These are phyloP conservation scores for Hippotragus niger DNA, from an alignment of 2,113 vertebrate genomes.

Conservation along the genomic window DNA sequence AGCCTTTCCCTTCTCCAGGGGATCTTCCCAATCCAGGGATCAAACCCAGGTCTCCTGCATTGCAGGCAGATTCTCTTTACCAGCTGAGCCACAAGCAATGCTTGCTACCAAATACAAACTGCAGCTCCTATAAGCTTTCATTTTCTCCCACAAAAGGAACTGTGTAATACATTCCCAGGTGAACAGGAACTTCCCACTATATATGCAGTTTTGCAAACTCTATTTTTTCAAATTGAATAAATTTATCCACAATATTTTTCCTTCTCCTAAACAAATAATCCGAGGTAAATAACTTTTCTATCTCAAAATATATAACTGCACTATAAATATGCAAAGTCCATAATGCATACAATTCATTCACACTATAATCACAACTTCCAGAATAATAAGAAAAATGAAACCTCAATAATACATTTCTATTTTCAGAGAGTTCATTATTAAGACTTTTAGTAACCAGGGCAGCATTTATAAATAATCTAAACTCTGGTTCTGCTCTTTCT, in stretches of 20 bases:
- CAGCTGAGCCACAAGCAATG: not conserved
- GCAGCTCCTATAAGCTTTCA: not conserved
- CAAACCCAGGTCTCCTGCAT: not conserved
- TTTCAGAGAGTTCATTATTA: conserved; percentile 34
- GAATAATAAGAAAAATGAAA: conserved; percentile 22
- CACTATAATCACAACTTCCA: conserved; percentile 1
- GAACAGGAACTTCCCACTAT: not conserved
- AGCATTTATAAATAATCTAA: conserved; percentile 40
- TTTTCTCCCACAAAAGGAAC: not conserved
- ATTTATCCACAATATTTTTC: conserved; percentile 11
- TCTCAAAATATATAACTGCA: not conserved
- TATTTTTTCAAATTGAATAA: conserved; percentile 8
- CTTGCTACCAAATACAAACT: not conserved
- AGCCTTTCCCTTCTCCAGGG: not conserved
- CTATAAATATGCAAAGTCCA: not conserved
- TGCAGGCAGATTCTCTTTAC: not conserved
- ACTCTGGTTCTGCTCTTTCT: conserved; percentile 1
- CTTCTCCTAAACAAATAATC: conserved; percentile 27
- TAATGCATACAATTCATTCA: not conserved
- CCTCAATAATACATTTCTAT: conserved; percentile 20
- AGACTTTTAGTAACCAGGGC: not conserved
- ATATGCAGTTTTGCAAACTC: not conserved
- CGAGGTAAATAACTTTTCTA: not conserved
- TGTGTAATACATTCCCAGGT: not conserved
- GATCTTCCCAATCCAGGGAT: not conserved